These are phyloP conservation scores for Onthophagus sagittarius DNA, from an alignment of 2,888 invertebrate genomes.

Conservation along the genomic window DNA sequence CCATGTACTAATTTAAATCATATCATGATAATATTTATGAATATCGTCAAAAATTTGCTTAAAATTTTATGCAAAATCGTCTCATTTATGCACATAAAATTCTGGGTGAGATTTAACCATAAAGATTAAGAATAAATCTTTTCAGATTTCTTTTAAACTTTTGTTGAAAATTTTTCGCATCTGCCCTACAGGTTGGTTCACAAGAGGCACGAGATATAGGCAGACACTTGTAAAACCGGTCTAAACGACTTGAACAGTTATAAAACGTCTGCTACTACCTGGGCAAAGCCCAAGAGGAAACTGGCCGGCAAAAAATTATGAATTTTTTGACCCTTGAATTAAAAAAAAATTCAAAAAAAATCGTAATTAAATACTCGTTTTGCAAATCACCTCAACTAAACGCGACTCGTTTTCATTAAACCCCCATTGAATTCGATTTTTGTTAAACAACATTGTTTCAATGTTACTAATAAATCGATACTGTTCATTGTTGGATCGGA, in stretches of 20 bases:
- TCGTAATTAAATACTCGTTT: background rate
- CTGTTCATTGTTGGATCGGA: background rate
- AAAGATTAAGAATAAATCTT: too few relatives aligned
- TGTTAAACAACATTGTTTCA: background rate
- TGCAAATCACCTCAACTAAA: background rate
- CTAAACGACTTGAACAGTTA: constrained; percentile 8
- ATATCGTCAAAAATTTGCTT: too few relatives aligned
- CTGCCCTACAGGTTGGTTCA: constrained; percentile 1
- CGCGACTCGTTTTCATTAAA: background rate
- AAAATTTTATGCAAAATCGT: too few relatives aligned
- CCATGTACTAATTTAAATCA: too few relatives aligned
- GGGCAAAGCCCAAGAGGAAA: background rate
- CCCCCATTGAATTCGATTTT: too few relatives aligned
- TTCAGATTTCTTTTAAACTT: background rate
- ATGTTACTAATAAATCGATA: background rate
- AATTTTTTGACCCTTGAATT: constrained; percentile 1
- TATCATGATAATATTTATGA: too few relatives aligned
- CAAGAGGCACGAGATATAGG: background rate
- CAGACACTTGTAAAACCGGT: constrained; percentile 13
- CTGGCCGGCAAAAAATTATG: background rate
- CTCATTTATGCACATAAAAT: too few relatives aligned
- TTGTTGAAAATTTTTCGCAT: background rate
- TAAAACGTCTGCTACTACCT: constrained; percentile 2
- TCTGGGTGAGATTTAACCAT: too few relatives aligned
- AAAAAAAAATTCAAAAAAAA: background rate